A percentile compares a stretch with the other conserved stretches of the same genome.
These are phyloP conservation scores for Bungarus multicinctus DNA, from an alignment of 2,113 vertebrate species.

Conservation along the genomic window DNA sequence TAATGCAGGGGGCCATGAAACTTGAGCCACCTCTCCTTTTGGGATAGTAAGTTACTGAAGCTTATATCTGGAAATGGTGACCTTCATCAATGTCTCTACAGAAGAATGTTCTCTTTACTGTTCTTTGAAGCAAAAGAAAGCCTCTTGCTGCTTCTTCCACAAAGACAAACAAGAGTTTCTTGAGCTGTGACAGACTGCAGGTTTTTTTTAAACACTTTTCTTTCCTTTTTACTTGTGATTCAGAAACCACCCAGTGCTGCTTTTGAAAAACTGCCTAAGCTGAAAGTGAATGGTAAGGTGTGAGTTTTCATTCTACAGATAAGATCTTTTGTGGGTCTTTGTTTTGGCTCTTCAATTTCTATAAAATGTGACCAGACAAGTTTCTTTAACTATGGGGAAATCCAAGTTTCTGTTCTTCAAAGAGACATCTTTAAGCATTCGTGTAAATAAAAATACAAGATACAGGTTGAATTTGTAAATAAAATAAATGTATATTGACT, in stretches of 20 bases:
- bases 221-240: background rate
- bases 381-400: conserved; percentile 13
- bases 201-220: background rate
- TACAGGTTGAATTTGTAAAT: background rate
- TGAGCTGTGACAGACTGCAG: background rate
- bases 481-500: background rate
- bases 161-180: background rate
- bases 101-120: background rate
- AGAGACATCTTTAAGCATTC: background rate
- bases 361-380: conserved; percentile 14
- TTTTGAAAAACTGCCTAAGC: conserved; percentile 8
- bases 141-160: background rate
- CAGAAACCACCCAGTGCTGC: background rate
- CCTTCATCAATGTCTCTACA: background rate
- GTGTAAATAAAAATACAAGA: background rate
- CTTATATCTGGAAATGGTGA: background rate
- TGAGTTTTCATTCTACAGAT: background rate
- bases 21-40: background rate
- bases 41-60: background rate
- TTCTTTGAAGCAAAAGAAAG: background rate
- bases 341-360: background rate
- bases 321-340: background rate
- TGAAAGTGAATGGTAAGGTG: conserved; percentile 33
- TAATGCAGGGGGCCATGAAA: background rate
- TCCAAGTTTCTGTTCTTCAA: background rate